These are phyloP conservation scores for Hypomecis punctinalis DNA, from an alignment of 2,888 invertebrate species.

Conservation along the genomic window DNA sequence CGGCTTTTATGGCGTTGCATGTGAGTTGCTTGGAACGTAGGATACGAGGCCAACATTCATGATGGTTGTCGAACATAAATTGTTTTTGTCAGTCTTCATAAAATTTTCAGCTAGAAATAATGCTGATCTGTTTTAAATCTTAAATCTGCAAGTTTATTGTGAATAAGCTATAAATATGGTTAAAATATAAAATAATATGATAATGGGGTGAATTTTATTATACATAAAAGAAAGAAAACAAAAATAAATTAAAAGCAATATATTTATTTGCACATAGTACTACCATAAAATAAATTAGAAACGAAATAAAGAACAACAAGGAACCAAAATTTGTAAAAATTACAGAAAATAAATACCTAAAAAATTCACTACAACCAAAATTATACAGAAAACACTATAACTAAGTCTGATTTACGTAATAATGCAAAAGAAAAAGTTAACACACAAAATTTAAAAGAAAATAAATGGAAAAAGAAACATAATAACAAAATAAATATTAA, in stretches of 20 bases:
- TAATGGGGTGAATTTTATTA: slow-evolving; percentile 3
- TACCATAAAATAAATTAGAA: slow-evolving; percentile 76
- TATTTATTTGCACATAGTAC: slow-evolving; percentile 79
- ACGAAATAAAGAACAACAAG: slow-evolving; percentile 85
- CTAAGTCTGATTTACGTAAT: slow-evolving; percentile 40
- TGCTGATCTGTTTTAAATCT: too few species aligned
- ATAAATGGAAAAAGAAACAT: slow-evolving; percentile 68
- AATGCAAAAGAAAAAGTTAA: slow-evolving; percentile 53
- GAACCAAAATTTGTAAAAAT: slow-evolving; percentile 66
- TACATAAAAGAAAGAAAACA: slow-evolving; percentile 58
- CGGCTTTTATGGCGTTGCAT: too few species aligned
- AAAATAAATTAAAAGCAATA: slow-evolving; percentile 76
- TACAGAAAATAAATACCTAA: slow-evolving; percentile 58
- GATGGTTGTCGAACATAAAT: too few species aligned
- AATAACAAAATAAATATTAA: slow-evolving; percentile 80
- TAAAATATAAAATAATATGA: background rate
- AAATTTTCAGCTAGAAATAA: too few species aligned
- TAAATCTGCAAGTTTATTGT: too few species aligned
- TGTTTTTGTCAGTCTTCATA: too few species aligned
- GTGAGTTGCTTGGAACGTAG: too few species aligned
- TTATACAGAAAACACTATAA: slow-evolving; percentile 53
- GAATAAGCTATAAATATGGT: too few species aligned
- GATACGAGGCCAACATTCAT: too few species aligned
- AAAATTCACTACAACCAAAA: slow-evolving; percentile 57
- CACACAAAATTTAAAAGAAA: slow-evolving; percentile 67